These are phyloP conservation scores for Enteromius mattozi DNA, from an alignment of 2,797 vertebrate species.

Conservation along the genomic window DNA sequence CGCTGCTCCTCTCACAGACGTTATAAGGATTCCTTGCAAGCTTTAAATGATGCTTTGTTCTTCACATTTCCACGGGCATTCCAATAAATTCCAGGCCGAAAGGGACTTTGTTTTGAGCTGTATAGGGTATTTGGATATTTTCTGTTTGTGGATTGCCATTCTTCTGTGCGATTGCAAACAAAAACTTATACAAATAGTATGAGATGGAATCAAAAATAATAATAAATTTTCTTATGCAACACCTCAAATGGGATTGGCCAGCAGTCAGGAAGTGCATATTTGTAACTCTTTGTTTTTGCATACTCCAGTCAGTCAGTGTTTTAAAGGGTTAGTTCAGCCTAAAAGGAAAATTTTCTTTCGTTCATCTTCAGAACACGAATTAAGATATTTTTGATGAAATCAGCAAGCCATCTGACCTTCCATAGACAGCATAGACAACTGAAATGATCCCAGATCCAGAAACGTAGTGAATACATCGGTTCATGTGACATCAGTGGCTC, in stretches of 20 bases:
- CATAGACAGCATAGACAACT: too few species aligned
- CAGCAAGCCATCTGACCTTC: too few species aligned
- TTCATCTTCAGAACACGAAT: too few species aligned
- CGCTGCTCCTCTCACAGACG: conserved; percentile 35
- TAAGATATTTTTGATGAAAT: too few species aligned
- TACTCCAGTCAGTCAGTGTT: background rate
- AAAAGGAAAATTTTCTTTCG: too few species aligned
- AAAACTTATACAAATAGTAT: background rate
- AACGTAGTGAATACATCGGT: too few species aligned
- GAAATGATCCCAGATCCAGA: too few species aligned
- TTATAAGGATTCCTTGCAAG: conserved; percentile 10
- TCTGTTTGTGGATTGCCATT: background rate
- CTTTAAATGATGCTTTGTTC: conserved; percentile 27
- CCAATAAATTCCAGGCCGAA: conserved; percentile 27
- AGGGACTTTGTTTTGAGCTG: background rate
- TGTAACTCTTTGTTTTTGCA: background rate
- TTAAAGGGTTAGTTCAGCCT: too few species aligned
- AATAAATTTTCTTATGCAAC: background rate
- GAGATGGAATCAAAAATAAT: background rate
- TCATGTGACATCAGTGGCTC: too few species aligned
- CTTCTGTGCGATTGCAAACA: background rate
- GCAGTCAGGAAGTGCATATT: background rate
- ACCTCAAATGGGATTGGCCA: background rate
- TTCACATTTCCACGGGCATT: conserved; percentile 39
- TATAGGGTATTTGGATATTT: background rate